Conservation (phyloP, 2,797 vertebrate genomes). For the Schizothorax lantsangensis region DNA sequence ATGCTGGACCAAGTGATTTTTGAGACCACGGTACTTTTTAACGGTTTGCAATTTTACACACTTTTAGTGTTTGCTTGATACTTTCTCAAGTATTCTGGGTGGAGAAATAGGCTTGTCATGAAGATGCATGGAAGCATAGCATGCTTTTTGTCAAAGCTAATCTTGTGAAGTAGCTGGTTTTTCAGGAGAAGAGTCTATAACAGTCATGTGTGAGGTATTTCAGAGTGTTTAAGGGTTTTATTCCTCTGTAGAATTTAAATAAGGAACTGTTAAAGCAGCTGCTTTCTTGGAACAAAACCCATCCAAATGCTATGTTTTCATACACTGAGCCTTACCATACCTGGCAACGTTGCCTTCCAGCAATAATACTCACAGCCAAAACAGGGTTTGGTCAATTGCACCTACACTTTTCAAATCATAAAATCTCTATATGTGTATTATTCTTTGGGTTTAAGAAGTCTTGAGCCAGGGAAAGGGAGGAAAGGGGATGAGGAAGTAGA, state of each 20-base stretch:
- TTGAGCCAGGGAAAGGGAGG: conserved; percentile 56
- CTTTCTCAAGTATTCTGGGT: not conserved
- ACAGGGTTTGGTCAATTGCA: conserved; percentile 70
- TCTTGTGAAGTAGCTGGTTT: not conserved
- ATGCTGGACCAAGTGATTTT: conserved; percentile 59
- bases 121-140: not conserved
- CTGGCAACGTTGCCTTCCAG: conserved; percentile 58
- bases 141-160: not conserved
- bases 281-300: conserved; percentile 2
- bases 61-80: not conserved
- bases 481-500: conserved; percentile 55
- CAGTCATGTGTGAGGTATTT: conserved; percentile 46
- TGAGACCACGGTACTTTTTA: not conserved
- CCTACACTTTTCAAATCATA: conserved; percentile 74
- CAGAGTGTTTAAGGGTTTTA: conserved; percentile 34
- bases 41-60: not conserved
- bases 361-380: conserved; percentile 59
- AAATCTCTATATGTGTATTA: conserved; percentile 70
- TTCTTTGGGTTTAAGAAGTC: conserved; percentile 65
- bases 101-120: not conserved
- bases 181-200: not conserved
- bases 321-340: conserved; percentile 46
- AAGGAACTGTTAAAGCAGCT: conserved; percentile 53
- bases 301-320: conserved; percentile 58
- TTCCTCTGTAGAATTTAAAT: conserved; percentile 19